phyloP scores from a whole-genome alignment of 2,113 vertebrate genomes.

The Pteruthius melanotis region DNA sequence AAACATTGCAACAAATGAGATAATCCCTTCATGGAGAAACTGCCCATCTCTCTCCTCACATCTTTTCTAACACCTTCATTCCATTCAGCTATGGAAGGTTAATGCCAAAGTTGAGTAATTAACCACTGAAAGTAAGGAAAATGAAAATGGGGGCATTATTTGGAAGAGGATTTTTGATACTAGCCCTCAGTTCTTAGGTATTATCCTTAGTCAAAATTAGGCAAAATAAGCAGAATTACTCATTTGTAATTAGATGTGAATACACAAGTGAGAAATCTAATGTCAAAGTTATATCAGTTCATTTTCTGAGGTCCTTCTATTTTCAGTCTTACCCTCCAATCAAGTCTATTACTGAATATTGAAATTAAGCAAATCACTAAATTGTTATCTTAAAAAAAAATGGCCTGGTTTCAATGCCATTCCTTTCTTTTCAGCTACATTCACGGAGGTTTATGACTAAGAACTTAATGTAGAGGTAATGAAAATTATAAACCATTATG shows the following conservation, averaged over 20 bases:
- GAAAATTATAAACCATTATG: not conserved
- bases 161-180: not conserved
- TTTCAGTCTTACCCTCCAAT: not conserved
- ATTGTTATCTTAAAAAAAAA: not conserved
- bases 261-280: not conserved
- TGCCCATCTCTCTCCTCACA: not conserved
- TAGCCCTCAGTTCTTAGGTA: not conserved
- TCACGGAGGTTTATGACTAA: not conserved
- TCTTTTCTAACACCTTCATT: not conserved
- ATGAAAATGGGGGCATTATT: rapidly evolving
- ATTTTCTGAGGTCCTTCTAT: not conserved
- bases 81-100: not conserved
- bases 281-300: not conserved
- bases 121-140: not conserved
- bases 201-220: not conserved
- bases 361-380: not conserved
- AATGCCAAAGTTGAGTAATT: not conserved
- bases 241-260: not conserved
- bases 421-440: not conserved
- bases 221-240: not conserved
- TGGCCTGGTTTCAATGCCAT: not conserved
- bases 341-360: not conserved
- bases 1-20: not conserved
- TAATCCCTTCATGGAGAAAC: not conserved
- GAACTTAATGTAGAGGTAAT: not conserved